Conservation (phyloP, 1,140 invertebrate genomes). For the Calephelis virginiensis region DNA sequence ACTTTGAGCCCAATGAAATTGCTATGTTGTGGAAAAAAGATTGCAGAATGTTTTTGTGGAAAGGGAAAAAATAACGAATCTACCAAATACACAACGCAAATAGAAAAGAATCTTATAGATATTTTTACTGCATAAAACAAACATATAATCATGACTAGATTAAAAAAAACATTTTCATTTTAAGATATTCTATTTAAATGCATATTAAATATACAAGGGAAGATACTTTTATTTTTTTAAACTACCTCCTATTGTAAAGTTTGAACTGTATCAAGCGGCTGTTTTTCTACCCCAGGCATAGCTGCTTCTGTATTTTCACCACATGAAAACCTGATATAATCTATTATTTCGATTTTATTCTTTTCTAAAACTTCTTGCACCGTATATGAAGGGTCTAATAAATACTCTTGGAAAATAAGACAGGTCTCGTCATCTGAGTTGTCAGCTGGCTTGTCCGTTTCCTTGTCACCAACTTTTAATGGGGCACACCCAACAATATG, state of each 20-base stretch:
- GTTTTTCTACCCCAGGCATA: conserved; percentile 69
- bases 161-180: conserved; percentile 24
- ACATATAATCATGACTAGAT: conserved; percentile 8
- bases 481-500: conserved; percentile 96
- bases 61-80: conserved; percentile 61
- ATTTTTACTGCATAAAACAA: conserved; percentile 9
- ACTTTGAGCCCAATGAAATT: conserved; percentile 60
- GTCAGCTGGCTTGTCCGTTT: conserved; percentile 80
- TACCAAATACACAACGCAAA: background rate
- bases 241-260: conserved; percentile 78
- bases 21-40: conserved; percentile 83
- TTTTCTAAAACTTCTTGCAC: conserved; percentile 87
- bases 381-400: conserved; percentile 86
- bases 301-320: conserved; percentile 80
- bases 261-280: conserved; percentile 80
- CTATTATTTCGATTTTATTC: conserved; percentile 84
- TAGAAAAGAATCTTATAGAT: background rate
- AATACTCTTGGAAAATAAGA: conserved; percentile 92
- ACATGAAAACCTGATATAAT: conserved; percentile 92
- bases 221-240: conserved; percentile 11
- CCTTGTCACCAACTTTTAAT: conserved; percentile 84
- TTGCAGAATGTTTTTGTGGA: conserved; percentile 83
- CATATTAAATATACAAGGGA: conserved; percentile 34
- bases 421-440: conserved; percentile 85
- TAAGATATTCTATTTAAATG: conserved; percentile 43